phyloP scores from a whole-genome alignment of 2,113 vertebrate genomes.

The Regulus satrapa region DNA sequence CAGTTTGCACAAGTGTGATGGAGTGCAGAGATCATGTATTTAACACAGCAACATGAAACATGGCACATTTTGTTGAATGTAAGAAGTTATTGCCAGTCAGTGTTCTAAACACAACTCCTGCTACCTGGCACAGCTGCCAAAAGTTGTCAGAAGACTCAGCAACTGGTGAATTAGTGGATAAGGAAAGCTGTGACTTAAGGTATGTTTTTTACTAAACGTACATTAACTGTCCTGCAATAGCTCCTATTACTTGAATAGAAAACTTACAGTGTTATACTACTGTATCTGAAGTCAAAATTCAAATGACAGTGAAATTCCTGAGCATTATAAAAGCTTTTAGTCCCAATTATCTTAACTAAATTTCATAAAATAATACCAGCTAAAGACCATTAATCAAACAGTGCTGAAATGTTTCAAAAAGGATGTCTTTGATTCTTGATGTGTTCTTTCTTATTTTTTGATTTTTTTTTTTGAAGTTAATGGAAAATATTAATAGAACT shows the following conservation, averaged over 20 bases:
- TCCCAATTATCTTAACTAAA: background rate
- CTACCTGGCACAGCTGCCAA: background rate
- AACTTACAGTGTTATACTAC: background rate
- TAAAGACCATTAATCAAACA: background rate
- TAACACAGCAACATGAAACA: background rate
- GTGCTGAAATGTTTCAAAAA: background rate
- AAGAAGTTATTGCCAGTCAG: background rate
- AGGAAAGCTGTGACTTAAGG: background rate
- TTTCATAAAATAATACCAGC: background rate
- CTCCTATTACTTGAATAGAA: background rate
- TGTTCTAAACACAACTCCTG: background rate
- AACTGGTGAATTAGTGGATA: background rate
- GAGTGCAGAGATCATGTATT: background rate
- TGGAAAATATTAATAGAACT: background rate
- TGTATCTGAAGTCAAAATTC: background rate
- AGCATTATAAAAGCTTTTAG: background rate
- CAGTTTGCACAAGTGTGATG: background rate
- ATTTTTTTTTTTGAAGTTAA: background rate
- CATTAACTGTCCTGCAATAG: background rate
- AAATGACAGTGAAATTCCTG: background rate
- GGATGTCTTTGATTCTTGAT: background rate
- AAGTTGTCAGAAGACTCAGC: background rate
- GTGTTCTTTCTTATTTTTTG: background rate
- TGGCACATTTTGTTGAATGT: background rate
- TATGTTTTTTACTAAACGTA: background rate